Evolutionary conservation across 2,888 invertebrate species (phyloP), one percentile per base, ranked within the genome.

Genomic region (Sycophila texana): DNA sequence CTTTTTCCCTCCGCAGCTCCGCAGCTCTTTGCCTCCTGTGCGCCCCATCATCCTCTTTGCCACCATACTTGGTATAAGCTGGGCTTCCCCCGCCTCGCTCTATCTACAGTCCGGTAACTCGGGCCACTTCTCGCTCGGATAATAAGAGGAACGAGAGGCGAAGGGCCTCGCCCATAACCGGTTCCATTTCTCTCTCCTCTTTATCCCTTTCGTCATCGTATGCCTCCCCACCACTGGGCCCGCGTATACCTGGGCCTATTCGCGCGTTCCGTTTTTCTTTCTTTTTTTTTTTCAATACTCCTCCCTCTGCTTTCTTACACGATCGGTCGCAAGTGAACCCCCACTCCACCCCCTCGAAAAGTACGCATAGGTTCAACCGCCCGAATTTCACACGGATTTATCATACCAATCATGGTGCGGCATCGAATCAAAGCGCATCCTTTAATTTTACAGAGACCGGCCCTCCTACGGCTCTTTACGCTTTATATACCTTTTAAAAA

Each of bases 161-260:
- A 85, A 89, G 89, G 88, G 89, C 89, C 89, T 89, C 90, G 88
- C 90, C 90, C 90, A 89, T 89, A 89, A 90, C 90, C 90, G 90
- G 90, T 90, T 90, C 58, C 82, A 79, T 73, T 66, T 51, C 80
- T 76, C 74, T 71, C 81, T 71, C 71, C 68, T 77, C 66, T 80
- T 79, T 80, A 72, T 83, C 77, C 72, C 71, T 77, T 82, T 81
- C 77, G 86, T 87, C 84, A 85, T 86, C 86, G 84, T 79, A 77
- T 80, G 78, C 82, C 81, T 83, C 77, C 73, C 82, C 83, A 79
- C 81, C 82, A 75, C 74, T 51, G 26, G 20, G 77, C 77, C 55
- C 30, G 51, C 74, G 65, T 79, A 53, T 75, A 71, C 77, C 65
- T 67, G 47, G 4, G 67, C 80, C 49, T 51, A 71, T 66, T 67